These are phyloP conservation scores for Entomobrya multifasciata DNA, from an alignment of 2,888 invertebrate genomes.

Conservation along the genomic window DNA sequence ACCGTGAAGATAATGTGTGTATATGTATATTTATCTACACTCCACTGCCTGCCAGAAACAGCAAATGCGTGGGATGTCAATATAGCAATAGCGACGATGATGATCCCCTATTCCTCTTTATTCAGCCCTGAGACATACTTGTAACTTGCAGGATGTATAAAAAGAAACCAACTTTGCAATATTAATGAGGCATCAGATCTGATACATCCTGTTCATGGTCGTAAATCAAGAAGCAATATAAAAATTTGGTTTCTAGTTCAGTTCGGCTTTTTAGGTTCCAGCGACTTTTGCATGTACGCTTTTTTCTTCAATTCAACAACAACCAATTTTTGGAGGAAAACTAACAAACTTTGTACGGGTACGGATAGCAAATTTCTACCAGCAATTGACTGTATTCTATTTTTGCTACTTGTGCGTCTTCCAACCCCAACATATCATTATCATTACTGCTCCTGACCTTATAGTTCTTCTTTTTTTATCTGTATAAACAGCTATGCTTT, in stretches of 20 bases:
- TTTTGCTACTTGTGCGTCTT: background rate
- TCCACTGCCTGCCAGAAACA: background rate
- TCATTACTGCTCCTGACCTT: background rate
- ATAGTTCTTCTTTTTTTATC: too few relatives aligned
- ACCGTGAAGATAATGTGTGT: background rate
- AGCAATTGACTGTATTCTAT: too few relatives aligned
- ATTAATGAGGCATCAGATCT: conserved; percentile 56
- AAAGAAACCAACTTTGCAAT: conserved; percentile 32
- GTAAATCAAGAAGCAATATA: conserved; percentile 24
- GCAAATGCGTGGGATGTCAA: background rate
- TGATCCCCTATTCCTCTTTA: background rate
- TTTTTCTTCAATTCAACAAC: too few relatives aligned
- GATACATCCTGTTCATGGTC: conserved; percentile 17
- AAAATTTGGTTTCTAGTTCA: too few relatives aligned
- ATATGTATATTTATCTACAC: background rate
- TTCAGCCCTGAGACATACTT: background rate
- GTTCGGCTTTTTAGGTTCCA: too few relatives aligned
- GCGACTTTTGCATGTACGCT: too few relatives aligned
- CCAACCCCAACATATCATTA: background rate
- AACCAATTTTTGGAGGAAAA: too few relatives aligned
- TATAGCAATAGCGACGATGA: background rate
- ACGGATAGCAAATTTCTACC: too few relatives aligned
- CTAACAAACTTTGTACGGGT: too few relatives aligned
- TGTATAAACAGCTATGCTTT: too few relatives aligned
- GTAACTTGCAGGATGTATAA: background rate